Evolutionary conservation across 2,797 vertebrate genomes (phyloP), one percentile per base, ranked within the genome.

Genomic region (Dendrocincla tyrannina): DNA sequence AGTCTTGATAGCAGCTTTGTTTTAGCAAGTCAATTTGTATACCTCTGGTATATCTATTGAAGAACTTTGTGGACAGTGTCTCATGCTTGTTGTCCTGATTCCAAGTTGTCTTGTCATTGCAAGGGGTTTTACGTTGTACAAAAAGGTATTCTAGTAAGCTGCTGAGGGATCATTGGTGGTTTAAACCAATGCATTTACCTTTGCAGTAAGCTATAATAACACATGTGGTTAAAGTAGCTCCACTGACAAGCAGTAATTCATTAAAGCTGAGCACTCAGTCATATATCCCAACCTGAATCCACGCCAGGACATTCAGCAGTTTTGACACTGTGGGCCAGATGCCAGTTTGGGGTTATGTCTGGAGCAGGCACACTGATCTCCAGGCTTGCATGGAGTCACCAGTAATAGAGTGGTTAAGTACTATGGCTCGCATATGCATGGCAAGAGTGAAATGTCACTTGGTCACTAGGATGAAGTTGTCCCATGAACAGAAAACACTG

Each of bases 331-430:
- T 58, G 53, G 52, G 90, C 83, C 47, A 76, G 70, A 10, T 93
- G 77, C 85, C 94, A 84, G 59, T 64, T 64, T 81, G 88, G 70
- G 59, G 39, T 94, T 93, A 59, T 46, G 55, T 94, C 77, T 84
- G 74, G 70, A 93, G 63, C 73, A 72, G 76, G 88, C 10, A 5
- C 62, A 17, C 63, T 78, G 62, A 81, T 86, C 62, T 81, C 79
- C 47, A 78, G 73, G 28, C 73, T 76, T 78, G 42, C 20, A 9
- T 52, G 56, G 49, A 78, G 62, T 90, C 76, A 82, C 69, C 73
- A 73, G 35, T 68, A 49, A 32, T 5, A 64, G 44, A 67, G 25
- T 64, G 49, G 87, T 53, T 60, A 68, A 85, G 30, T 47, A 39
- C 46, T 20, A 55, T 8, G 17, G 60, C 66, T 89, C 18, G 3